Conservation (phyloP, 2,888 invertebrate genomes). For the Drosophila niveifrons region DNA sequence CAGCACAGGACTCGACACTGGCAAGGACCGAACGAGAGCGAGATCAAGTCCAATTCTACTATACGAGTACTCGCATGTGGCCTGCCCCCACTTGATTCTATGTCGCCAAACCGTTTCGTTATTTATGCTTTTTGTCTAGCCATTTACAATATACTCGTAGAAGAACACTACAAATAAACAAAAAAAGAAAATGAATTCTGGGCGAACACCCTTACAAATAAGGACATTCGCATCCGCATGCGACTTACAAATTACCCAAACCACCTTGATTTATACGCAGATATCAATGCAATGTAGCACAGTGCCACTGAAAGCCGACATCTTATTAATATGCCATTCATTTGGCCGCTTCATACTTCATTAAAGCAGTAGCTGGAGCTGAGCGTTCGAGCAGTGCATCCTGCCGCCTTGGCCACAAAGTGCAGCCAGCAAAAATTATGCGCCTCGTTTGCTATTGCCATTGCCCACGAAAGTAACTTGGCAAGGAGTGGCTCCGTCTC, state of each 20-base stretch:
- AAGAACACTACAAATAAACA: not conserved
- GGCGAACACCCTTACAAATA: conserved; percentile 2
- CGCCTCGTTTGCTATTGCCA: conserved; percentile 76
- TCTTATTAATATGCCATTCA: conserved; percentile 81
- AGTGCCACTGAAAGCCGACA: conserved; percentile 65
- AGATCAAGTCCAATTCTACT: not conserved
- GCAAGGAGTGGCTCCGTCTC: conserved; percentile 2
- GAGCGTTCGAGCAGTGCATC: conserved; percentile 38
- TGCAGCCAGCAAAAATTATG: conserved; percentile 78
- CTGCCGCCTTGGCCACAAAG: conserved; percentile 73
- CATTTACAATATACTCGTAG: conserved; percentile 38
- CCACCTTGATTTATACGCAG: conserved; percentile 73
- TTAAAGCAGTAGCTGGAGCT: conserved; percentile 70
- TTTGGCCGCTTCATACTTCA: conserved; percentile 78
- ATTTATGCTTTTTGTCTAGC: conserved; percentile 72
- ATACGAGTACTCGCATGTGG: not conserved
- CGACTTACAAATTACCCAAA: conserved; percentile 71
- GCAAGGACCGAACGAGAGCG: conserved; percentile 5
- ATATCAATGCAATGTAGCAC: conserved; percentile 62
- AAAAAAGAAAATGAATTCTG: conserved; percentile 5
- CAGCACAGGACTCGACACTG: conserved; percentile 52
- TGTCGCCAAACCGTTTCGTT: conserved; percentile 48
- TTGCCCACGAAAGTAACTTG: conserved; percentile 32
- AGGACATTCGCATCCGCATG: conserved; percentile 27
- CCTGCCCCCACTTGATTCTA: conserved; percentile 1